Percentiles rank a stretch among this genome's conserved stretches.
Evolutionary conservation across 2,113 vertebrate genomes (phyloP).

Genomic region (human (Homo sapiens)): DNA sequence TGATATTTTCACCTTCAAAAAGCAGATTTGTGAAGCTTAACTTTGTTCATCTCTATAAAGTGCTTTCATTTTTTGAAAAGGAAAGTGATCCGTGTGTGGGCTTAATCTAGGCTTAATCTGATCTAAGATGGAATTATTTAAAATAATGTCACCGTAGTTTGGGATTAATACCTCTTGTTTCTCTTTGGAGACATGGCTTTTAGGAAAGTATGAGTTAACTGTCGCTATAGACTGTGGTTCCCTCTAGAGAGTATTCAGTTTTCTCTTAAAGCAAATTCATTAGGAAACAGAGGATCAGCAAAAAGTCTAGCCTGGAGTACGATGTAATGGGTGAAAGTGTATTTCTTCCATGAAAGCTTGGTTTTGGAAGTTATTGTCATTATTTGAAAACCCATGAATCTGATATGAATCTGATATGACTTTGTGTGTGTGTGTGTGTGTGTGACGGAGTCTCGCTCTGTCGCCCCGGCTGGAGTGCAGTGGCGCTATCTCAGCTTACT

Average conservation of each 20-base stretch:
- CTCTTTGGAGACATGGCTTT: not conserved
- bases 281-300: not conserved
- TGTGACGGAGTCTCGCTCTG: not conserved
- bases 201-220: not conserved
- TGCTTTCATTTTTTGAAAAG: not conserved
- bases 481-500: accelerated
- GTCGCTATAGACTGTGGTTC: not conserved
- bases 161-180: not conserved
- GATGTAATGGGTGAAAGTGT: not conserved
- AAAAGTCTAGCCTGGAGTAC: not conserved
- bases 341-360: not conserved
- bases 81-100: not conserved
- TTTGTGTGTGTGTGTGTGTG: not conserved
- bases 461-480: too few species aligned
- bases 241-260: not conserved
- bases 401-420: too few species aligned
- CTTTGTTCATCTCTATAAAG: not conserved
- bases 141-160: not conserved
- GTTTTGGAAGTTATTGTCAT: not conserved
- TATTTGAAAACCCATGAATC: not conserved
- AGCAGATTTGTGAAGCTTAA: not conserved
- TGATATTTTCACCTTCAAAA: not conserved
- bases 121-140: not conserved
- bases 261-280: not conserved
- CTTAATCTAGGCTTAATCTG: not conserved